Conservation (phyloP, 92 coral and sea anemone genomes). For the Meandrina meandrites region DNA sequence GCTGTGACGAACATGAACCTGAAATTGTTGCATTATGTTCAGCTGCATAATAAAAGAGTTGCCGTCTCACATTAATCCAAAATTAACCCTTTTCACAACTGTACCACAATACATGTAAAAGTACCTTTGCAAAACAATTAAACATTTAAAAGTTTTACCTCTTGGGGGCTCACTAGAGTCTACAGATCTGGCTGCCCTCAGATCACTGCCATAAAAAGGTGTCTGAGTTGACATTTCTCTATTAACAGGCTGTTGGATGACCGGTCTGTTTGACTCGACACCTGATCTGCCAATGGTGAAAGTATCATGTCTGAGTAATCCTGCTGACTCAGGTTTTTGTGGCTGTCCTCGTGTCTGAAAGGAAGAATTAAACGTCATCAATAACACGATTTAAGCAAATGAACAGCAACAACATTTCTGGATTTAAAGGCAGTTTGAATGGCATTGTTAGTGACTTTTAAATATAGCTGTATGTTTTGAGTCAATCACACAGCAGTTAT, state of each 20-base stretch:
- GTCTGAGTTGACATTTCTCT: constrained; percentile 75
- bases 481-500: too few species aligned
- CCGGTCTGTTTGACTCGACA: constrained; percentile 27
- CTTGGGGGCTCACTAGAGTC: constrained; percentile 81
- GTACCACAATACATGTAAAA: too few species aligned
- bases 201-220: constrained; percentile 70
- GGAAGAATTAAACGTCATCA: not conserved
- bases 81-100: too few species aligned
- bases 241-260: constrained; percentile 42
- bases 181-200: constrained; percentile 71
- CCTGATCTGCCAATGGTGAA: constrained; percentile 32
- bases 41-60: not conserved
- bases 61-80: not conserved
- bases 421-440: too few species aligned
- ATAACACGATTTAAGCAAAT: not conserved
- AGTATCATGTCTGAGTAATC: constrained; percentile 26
- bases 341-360: constrained; percentile 18
- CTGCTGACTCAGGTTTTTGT: constrained; percentile 22
- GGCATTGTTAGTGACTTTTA: too few species aligned
- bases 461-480: too few species aligned
- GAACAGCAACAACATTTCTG: too few species aligned
- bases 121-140: not conserved
- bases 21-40: too few species aligned
- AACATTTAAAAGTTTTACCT: constrained; percentile 34
- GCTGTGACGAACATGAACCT: too few species aligned